Base-by-base conservation (phyloP, 2,888 invertebrate species). In the Argyresthia goedartella region DNA sequence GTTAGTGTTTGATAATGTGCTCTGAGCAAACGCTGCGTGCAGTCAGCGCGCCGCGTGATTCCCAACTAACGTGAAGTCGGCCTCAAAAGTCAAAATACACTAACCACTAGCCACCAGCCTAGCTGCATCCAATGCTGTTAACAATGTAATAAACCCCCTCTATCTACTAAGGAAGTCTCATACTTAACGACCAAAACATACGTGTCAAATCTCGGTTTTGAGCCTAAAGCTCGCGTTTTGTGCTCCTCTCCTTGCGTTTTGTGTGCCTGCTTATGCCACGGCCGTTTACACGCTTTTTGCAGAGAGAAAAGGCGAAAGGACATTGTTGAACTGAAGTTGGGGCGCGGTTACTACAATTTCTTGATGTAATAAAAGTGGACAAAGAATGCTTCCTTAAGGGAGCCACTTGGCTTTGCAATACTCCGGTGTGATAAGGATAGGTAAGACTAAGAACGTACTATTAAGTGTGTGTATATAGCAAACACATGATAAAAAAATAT, bases 291-390 rank as follows among this genome's bases (percentile, higher is more conserved):
- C 44, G 14, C 77, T 81, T 78, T 81, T 81, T 72, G 68, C 64
- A 71, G 64, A 70, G 79, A 76, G 80, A 79, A 81, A 80, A 80
- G 79, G 75, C 79, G 77, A 82, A 80, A 81, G 80, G 81, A 81
- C 73, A 76, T 68, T 56, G 35, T 48, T 48, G 35, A 35, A 48
- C 36, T 36, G 64, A 25, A 60, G 57, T 66, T 63, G 61, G 60
- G 58, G 13, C 25, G 48, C 44, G 44, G 44, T n/a, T 34, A 34
- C 47, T 13, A 47, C 11, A 25, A 25, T 25, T 25, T 25, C 25
- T 6, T 2, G 6, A 25, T 25, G 25, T 25, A 2, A 39, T 11
- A 39, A 39, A 44, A 44, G 44, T 9, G 44, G 44, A 14, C 13
- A 14, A 9, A 44, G 15, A 8, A 44, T 14, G 9, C 15, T 14